These are phyloP conservation scores for Sinella curviseta DNA, from an alignment of 1,140 invertebrate species.

Conservation along the genomic window DNA sequence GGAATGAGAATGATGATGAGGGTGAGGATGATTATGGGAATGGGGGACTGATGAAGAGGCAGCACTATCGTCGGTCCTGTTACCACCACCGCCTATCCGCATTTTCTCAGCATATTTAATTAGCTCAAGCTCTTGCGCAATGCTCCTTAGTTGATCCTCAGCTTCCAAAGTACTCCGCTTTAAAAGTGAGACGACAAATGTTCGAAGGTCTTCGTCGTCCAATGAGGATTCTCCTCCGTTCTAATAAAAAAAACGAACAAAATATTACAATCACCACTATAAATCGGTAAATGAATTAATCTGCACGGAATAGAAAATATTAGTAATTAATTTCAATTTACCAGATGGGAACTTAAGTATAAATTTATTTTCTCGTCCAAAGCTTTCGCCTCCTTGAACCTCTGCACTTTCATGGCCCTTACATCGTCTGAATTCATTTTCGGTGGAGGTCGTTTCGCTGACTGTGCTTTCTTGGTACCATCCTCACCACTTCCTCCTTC, in stretches of 20 bases:
- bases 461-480: constrained; percentile 46
- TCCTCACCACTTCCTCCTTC: not conserved
- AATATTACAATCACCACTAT: not conserved
- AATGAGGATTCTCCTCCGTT: constrained; percentile 62
- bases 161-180: constrained; percentile 72
- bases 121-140: constrained; percentile 45
- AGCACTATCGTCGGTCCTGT: constrained; percentile 43
- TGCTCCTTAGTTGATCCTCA: constrained; percentile 71
- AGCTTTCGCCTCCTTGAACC: constrained; percentile 77
- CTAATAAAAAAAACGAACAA: constrained; percentile 56
- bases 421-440: constrained; percentile 56
- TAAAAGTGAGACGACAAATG: constrained; percentile 79
- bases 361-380: constrained; percentile 68
- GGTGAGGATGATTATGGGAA: not conserved
- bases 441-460: constrained; percentile 53
- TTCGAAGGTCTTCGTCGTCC: constrained; percentile 78
- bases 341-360: constrained; percentile 60
- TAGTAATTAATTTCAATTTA: constrained; percentile 46
- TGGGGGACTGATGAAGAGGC: constrained; percentile 32
- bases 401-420: constrained; percentile 73
- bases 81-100: constrained; percentile 41
- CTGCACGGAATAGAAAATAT: not conserved
- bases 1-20: not conserved
- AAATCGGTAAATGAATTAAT: not conserved
- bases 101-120: constrained; percentile 62